Evolutionary conservation across 2,797 vertebrate genomes (phyloP).

Genomic region (Chiloscyllium punctatum): DNA sequence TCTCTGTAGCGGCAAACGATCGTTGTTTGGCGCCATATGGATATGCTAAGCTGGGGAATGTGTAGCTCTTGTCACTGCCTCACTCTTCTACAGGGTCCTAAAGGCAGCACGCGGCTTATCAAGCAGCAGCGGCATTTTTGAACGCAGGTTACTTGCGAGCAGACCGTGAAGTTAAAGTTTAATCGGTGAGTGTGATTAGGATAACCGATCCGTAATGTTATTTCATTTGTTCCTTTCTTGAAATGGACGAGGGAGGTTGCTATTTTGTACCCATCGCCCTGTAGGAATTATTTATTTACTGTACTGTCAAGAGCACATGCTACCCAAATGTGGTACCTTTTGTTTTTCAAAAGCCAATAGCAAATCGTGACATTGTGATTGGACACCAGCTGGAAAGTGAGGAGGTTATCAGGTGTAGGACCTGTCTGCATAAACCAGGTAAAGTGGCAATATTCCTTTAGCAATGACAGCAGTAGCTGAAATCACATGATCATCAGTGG

Average conservation of each 20-base stretch:
- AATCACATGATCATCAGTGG: background rate
- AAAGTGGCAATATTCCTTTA: background rate
- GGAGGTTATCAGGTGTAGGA: background rate
- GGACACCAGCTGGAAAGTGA: background rate
- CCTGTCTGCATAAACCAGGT: background rate
- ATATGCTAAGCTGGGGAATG: background rate
- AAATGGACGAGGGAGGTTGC: background rate
- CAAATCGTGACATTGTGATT: background rate
- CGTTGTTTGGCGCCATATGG: conserved; percentile 27
- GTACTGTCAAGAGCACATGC: background rate
- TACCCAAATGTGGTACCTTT: background rate
- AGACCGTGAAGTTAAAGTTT: background rate
- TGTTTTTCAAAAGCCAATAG: background rate
- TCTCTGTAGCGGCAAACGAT: background rate
- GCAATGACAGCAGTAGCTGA: background rate
- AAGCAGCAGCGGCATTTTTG: background rate
- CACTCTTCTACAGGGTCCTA: background rate
- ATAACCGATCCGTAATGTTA: background rate
- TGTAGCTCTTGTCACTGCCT: background rate
- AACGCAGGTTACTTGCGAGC: background rate
- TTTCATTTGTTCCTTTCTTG: background rate
- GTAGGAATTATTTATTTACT: background rate
- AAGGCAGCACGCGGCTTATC: background rate
- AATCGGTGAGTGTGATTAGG: background rate
- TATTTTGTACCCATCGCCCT: background rate